Base-by-base conservation (phyloP, 64 coral and sea anemone species). In the Stichodactyla mertensii region DNA sequence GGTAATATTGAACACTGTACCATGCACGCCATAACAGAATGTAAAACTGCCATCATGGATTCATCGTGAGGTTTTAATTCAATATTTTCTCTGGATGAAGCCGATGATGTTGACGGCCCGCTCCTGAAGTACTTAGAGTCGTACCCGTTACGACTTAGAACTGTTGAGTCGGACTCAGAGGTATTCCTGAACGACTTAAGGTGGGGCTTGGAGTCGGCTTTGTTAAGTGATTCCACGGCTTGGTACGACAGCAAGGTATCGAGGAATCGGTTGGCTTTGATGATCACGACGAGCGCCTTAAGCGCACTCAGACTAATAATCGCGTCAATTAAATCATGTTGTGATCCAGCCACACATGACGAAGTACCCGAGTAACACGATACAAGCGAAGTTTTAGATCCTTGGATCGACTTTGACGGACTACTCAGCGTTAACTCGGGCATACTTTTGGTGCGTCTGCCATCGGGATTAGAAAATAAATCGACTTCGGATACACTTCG, bases 1-100 rank as follows among this genome's bases (percentile, higher is more conserved):
- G 84, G 89, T 24, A 85, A 55, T 16, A 86, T 57, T 55, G 89
- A 58, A 51, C 85, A 85, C 16, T 77, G 67, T 8, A 91, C 89
- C 89, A 91, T 86, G 53, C 89, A 61, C 26, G 12, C 71, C 36
- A 91, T 85, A 2, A 85, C 83, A 81, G 51, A 55, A 55, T 55
- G 78, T 53, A 81, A 55, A 5, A 81, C 78, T 55, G 78, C 78
- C 18, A 81, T 81, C 78, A 81, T 55, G 15, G 78, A 81, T 8
- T 81, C 78, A 55, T 81, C 78, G 54, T 20, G 78, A 22, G 15
- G 53, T 54, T 53, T 51, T 53, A 81, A 6, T 11, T 27, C 69
- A 28, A 23, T 11, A 11, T 26, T 74, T 10, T 74, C 69, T 12
- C 23, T 74, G 22, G 27, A n/a, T 26, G 69, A 74, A 26, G 69